Percentiles rank a stretch among this genome's conserved stretches.
phyloP scores from a whole-genome alignment of 2,113 vertebrate genomes.

The Oplegnathus fasciatus region DNA sequence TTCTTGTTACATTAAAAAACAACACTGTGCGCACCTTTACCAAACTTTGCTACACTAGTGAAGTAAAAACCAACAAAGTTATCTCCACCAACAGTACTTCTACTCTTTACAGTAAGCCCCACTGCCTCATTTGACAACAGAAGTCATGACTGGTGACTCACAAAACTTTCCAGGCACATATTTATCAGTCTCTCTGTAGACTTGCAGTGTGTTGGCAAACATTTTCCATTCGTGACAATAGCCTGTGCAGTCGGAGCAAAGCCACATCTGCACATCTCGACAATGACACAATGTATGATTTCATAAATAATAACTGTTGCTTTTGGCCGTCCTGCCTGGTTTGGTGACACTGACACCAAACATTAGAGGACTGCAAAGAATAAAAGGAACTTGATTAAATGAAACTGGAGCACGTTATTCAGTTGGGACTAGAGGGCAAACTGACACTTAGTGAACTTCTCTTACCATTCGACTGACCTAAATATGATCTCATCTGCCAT shows the following conservation, averaged over 20 bases:
- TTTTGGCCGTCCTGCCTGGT: slow-evolving; percentile 17
- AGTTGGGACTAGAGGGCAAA: slow-evolving; percentile 59
- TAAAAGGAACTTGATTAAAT: slow-evolving; percentile 52
- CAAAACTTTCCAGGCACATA: slow-evolving; percentile 37
- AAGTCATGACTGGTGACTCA: slow-evolving; percentile 55
- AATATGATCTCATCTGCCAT: slow-evolving; percentile 62
- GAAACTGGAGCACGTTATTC: slow-evolving; percentile 48
- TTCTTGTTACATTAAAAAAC: neutral
- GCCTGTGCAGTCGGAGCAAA: slow-evolving; percentile 24
- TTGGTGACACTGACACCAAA: slow-evolving; percentile 37
- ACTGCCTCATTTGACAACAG: slow-evolving; percentile 8
- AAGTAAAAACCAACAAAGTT: slow-evolving; percentile 35
- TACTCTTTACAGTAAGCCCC: neutral
- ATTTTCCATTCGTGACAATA: slow-evolving; percentile 54
- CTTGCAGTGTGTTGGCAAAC: slow-evolving; percentile 38
- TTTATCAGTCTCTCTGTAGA: slow-evolving; percentile 47
- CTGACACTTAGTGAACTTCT: slow-evolving; percentile 35
- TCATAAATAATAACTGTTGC: slow-evolving; percentile 46
- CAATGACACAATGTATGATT: slow-evolving; percentile 60
- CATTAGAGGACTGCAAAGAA: slow-evolving; percentile 19
- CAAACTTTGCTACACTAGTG: neutral
- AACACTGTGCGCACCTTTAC: neutral
- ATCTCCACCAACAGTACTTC: neutral
- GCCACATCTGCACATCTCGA: slow-evolving; percentile 47
- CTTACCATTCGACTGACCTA: slow-evolving; percentile 39